These are phyloP conservation scores for Azorinus chamasolen DNA, from an alignment of 2,888 invertebrate genomes.

Conservation along the genomic window DNA sequence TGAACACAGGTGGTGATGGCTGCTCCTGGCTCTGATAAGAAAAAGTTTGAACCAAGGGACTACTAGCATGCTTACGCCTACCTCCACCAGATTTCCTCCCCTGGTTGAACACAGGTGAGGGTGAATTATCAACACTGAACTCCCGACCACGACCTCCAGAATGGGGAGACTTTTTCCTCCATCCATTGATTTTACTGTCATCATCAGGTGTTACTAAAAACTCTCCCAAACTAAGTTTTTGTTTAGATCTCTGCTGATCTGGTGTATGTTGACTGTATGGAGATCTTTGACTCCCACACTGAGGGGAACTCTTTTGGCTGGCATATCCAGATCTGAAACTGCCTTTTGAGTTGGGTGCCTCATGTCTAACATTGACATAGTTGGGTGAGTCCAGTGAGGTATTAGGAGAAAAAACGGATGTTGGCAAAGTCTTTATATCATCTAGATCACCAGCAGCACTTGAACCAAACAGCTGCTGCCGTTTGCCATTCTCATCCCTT, in stretches of 20 bases:
- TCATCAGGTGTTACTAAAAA: constrained; percentile 75
- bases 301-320: constrained; percentile 57
- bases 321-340: constrained; percentile 22
- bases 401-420: constrained; percentile 72
- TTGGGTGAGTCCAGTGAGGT: constrained; percentile 67
- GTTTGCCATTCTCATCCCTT: constrained; percentile 52
- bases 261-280: constrained; percentile 60
- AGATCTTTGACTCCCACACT: constrained; percentile 62
- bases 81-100: constrained; percentile 63
- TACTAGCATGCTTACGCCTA: constrained; percentile 52
- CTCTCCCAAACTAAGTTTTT: constrained; percentile 78
- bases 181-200: constrained; percentile 35
- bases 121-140: constrained; percentile 53
- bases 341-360: constrained; percentile 40
- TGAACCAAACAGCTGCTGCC: constrained; percentile 76
- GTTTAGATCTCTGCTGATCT: constrained; percentile 68
- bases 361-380: constrained; percentile 29
- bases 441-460: constrained; percentile 69
- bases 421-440: constrained; percentile 57
- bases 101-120: constrained; percentile 50
- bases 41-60: constrained; percentile 52
- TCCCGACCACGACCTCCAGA: constrained; percentile 60
- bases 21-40: constrained; percentile 6
- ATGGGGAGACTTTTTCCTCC: constrained; percentile 74
- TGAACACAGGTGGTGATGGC: constrained; percentile 69